Percentiles rank a stretch among this genome's conserved stretches.
phyloP scores from a whole-genome alignment of 2,888 invertebrate genomes.

The Bombylius major region DNA sequence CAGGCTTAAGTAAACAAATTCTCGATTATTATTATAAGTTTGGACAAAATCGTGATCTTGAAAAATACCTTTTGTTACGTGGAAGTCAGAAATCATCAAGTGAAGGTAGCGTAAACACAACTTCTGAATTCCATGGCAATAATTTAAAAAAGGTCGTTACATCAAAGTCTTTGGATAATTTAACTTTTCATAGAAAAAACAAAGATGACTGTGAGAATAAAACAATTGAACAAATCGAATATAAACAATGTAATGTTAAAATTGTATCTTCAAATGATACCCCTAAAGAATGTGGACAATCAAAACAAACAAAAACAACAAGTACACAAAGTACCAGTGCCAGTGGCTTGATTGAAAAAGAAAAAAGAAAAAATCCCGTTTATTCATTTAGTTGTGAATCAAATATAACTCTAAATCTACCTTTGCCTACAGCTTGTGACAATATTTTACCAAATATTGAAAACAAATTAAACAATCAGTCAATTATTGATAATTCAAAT shows the following conservation, averaged over 20 bases:
- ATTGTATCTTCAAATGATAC: not conserved
- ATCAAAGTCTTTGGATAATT: slow-evolving; percentile 7
- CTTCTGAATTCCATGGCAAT: not conserved
- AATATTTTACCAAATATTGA: not conserved
- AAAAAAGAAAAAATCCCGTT: not conserved
- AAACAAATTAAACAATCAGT: not conserved
- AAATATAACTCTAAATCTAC: slow-evolving; percentile 5
- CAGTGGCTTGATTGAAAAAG: not conserved
- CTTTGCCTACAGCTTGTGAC: not conserved
- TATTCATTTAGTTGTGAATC: slow-evolving; percentile 7
- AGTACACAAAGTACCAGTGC: not conserved
- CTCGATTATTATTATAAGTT: slow-evolving; percentile 57
- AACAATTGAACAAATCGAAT: not conserved
- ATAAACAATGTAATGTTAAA: not conserved
- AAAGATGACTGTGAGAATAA: not conserved
- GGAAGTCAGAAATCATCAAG: slow-evolving; percentile 12
- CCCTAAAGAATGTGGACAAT: not conserved
- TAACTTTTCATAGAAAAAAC: not conserved
- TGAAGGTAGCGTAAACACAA: slow-evolving; percentile 11
- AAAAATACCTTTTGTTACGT: slow-evolving; percentile 46
- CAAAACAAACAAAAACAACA: not conserved
- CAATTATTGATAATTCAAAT: not conserved
- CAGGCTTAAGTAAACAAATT: slow-evolving; percentile 20
- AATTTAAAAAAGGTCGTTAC: not conserved
- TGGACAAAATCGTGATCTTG: slow-evolving; percentile 51